These are phyloP conservation scores for Poecile atricapillus DNA, from an alignment of 2,113 vertebrate species.

Conservation along the genomic window DNA sequence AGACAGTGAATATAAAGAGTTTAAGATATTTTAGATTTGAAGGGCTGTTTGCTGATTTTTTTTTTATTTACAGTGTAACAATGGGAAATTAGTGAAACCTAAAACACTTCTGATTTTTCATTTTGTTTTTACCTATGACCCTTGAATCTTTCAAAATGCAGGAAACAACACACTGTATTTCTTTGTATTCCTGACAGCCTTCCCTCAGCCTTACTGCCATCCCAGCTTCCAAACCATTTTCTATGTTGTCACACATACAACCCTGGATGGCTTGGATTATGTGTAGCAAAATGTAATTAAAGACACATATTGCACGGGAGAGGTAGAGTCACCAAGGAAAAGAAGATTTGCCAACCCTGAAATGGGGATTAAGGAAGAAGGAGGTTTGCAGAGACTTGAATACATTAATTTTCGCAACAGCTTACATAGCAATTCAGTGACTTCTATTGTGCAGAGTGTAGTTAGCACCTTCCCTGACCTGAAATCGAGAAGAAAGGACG, in stretches of 20 bases:
- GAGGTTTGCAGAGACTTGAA: slow-evolving; percentile 8
- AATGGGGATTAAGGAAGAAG: slow-evolving; percentile 39
- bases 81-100: neutral
- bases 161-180: neutral
- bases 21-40: neutral
- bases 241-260: neutral
- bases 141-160: neutral
- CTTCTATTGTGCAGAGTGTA: neutral
- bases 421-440: neutral
- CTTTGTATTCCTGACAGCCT: neutral
- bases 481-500: neutral
- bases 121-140: neutral
- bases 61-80: neutral
- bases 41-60: neutral
- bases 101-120: neutral
- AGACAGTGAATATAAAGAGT: neutral
- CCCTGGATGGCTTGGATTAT: neutral
- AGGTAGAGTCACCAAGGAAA: slow-evolving; percentile 32
- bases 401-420: slow-evolving; percentile 38
- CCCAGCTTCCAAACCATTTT: neutral
- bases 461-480: neutral
- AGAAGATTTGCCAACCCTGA: slow-evolving; percentile 30
- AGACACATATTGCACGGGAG: neutral
- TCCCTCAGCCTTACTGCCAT: neutral
- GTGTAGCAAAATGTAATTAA: slow-evolving; percentile 46